Conservation (phyloP, 1,140 invertebrate genomes). For the Drosophila asahinai region DNA sequence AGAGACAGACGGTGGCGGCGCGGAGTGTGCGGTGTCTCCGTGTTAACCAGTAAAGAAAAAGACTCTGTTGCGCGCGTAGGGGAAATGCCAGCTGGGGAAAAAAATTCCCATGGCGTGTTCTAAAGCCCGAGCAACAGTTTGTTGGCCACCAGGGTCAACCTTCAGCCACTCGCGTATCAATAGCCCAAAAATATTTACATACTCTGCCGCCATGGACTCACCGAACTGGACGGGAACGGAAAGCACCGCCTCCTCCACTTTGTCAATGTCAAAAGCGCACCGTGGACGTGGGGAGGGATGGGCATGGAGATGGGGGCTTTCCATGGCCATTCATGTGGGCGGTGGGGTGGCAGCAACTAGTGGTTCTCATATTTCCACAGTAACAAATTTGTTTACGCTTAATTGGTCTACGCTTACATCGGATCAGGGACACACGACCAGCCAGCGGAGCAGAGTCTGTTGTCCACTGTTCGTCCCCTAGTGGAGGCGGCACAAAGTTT, state of each 20-base stretch:
- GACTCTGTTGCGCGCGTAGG: constrained; percentile 59
- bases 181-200: constrained; percentile 78
- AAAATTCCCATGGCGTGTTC: constrained; percentile 38
- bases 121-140: constrained; percentile 74
- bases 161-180: constrained; percentile 61
- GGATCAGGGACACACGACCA: constrained; percentile 41
- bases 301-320: constrained; percentile 3
- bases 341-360: constrained; percentile 64
- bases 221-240: constrained; percentile 30
- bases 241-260: constrained; percentile 45
- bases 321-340: constrained; percentile 10
- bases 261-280: constrained; percentile 68
- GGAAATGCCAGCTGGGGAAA: constrained; percentile 45
- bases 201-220: constrained; percentile 22
- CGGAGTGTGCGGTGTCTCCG: neutral
- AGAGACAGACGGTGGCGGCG: too few relatives aligned
- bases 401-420: constrained; percentile 79
- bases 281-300: neutral
- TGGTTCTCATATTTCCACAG: constrained; percentile 73
- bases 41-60: constrained; percentile 26
- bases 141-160: constrained; percentile 73
- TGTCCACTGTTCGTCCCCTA: neutral
- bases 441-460: neutral
- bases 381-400: constrained; percentile 81
- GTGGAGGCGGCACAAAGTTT: constrained; percentile 25